These are phyloP conservation scores for Ricordea florida DNA, from an alignment of 92 coral and sea anemone genomes.

Conservation along the genomic window DNA sequence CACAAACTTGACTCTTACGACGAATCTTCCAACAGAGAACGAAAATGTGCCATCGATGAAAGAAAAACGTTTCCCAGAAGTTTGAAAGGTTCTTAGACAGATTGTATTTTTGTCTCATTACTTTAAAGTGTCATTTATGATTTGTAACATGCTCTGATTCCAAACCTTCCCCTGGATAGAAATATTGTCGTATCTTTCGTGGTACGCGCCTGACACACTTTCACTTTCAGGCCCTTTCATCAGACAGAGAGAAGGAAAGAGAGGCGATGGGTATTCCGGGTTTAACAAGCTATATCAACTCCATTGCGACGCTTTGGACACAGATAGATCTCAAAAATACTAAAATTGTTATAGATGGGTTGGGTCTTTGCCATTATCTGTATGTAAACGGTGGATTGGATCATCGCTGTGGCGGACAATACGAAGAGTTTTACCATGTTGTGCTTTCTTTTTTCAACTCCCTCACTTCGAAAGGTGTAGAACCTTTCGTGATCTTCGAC, in stretches of 20 bases:
- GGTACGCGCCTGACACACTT: neutral
- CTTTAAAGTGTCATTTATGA: too few species aligned
- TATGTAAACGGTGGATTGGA: constrained; percentile 54
- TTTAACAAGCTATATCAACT: constrained; percentile 64
- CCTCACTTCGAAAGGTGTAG: constrained; percentile 47
- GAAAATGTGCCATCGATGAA: too few species aligned
- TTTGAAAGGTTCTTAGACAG: too few species aligned
- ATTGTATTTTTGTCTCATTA: too few species aligned
- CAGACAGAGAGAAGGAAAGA: neutral
- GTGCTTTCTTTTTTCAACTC: constrained; percentile 66
- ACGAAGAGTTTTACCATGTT: constrained; percentile 54
- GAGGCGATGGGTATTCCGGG: constrained; percentile 80
- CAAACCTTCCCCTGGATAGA: too few species aligned
- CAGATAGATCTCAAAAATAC: constrained; percentile 54
- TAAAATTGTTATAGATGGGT: constrained; percentile 81
- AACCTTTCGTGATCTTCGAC: constrained; percentile 76
- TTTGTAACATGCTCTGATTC: too few species aligned
- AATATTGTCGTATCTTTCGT: too few species aligned
- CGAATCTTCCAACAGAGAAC: too few species aligned
- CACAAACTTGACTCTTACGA: too few species aligned
- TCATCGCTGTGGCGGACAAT: constrained; percentile 83
- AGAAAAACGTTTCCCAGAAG: too few species aligned
- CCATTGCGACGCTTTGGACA: constrained; percentile 62
- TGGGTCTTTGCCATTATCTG: constrained; percentile 51
- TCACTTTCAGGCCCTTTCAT: neutral